Conservation (phyloP, 2,888 invertebrate genomes). For the Drosophila formosana region DNA sequence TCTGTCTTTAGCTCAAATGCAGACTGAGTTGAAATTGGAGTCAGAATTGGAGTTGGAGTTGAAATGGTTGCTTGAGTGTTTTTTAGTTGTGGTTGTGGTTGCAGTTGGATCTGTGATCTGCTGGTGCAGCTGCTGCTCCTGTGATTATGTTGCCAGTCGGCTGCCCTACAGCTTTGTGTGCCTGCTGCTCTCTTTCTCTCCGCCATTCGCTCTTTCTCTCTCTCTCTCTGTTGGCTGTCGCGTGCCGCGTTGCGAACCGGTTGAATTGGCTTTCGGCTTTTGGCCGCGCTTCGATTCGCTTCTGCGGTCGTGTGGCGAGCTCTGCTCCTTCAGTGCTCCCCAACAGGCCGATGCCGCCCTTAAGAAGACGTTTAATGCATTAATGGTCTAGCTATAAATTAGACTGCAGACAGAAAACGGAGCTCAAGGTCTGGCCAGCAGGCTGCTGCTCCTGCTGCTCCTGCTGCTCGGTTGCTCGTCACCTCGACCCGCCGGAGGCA, state of each 20-base stretch:
- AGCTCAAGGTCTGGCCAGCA: constrained; percentile 31
- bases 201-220: constrained; percentile 1
- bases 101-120: constrained; percentile 1
- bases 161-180: constrained; percentile 34
- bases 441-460: constrained; percentile 1
- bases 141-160: constrained; percentile 45
- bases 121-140: constrained; percentile 40
- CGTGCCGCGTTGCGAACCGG: constrained; percentile 78
- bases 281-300: neutral
- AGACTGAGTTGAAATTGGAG: constrained; percentile 13
- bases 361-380: constrained; percentile 35
- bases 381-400: constrained; percentile 45
- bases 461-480: constrained; percentile 29
- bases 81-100: neutral
- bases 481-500: constrained; percentile 68
- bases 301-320: constrained; percentile 43
- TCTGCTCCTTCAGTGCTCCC: neutral
- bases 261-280: constrained; percentile 27
- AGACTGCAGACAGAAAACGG: constrained; percentile 7
- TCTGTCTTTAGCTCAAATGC: constrained; percentile 2
- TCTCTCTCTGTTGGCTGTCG: constrained; percentile 57
- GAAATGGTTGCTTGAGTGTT: neutral
- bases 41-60: neutral
- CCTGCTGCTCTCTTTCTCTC: neutral
- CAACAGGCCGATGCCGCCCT: neutral